Base-by-base conservation (phyloP, 2,888 invertebrate genomes). In the Idaea straminata region DNA sequence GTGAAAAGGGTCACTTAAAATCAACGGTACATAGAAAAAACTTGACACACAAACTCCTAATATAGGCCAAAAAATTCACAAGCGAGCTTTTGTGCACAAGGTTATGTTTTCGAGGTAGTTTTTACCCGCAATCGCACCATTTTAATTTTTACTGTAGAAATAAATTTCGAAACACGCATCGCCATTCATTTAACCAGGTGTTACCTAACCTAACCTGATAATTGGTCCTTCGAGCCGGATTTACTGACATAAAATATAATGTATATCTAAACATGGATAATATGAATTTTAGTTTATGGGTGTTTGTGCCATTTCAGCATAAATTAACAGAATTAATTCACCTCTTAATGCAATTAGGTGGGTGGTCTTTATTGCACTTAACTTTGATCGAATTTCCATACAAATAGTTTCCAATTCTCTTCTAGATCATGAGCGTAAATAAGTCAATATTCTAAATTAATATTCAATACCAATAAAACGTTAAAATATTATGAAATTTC, bases 361-460 rank as follows among this genome's bases (percentile, higher is more conserved):
- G 47, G 47, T 47, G 47, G 47, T 47, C 47, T 47, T 47, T 6
- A 47, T 47, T 47, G 10, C 47, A 7, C 7, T 47, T 7, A 47
- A 47, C 10, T 47, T 47, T 47, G 10, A 47, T 47, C 4, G 47
- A 47, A 25, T 25, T 25, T 25, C 25, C 25, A 25, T 25, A 25
- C 25, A 25, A 25, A 25, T 25, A 3, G 25, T 25, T 47, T 47
- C 47, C 47, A 47, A 47, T 47, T 47, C 10, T 47, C 7, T 47
- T 47, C 15, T 7, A 47, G 47, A 47, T 13, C 47, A 47, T 13
- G 13, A 6, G 47, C 47, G 47, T 47, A 47, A 47, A 35, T 61
- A 15, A 3, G 34, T 61, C 15, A 25, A 15, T 61, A 61, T 61
- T 15, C 15, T 61, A 36, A 61, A 61, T 36, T n/a, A n/a, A 36